Percentiles rank a stretch among this genome's conserved stretches.
phyloP scores from a whole-genome alignment of 2,888 invertebrate species.

The Eucriotettix oculatus region DNA sequence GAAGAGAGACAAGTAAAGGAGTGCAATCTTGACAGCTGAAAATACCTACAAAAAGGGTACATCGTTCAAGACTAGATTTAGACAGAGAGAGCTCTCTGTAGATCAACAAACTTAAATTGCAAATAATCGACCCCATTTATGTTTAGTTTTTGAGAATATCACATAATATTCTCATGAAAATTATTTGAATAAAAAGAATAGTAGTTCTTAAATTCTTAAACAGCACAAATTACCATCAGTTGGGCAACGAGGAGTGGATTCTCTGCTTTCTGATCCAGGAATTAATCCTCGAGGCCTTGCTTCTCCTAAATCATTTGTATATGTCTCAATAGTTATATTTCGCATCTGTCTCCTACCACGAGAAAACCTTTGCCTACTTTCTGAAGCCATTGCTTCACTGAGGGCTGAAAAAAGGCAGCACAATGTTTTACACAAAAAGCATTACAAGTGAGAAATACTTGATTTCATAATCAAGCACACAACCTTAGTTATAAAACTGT shows the following conservation, averaged over 20 bases:
- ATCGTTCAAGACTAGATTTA: neutral
- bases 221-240: neutral
- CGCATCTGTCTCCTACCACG: slow-evolving; percentile 50
- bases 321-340: slow-evolving; percentile 65
- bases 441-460: too few species aligned
- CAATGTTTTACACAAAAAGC: too few species aligned
- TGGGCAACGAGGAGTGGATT: neutral
- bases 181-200: too few species aligned
- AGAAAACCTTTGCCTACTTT: slow-evolving; percentile 27
- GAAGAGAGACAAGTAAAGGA: too few species aligned
- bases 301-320: slow-evolving; percentile 39
- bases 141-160: neutral
- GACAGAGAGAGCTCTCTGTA: neutral
- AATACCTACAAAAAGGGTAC: neutral
- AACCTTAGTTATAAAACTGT: too few species aligned
- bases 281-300: slow-evolving; percentile 16
- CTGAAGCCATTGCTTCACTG: slow-evolving; percentile 23
- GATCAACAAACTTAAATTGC: neutral
- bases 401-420: neutral
- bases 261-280: slow-evolving; percentile 4
- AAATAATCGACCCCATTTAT: too few species aligned
- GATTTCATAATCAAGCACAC: too few species aligned
- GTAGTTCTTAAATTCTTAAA: neutral
- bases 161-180: too few species aligned
- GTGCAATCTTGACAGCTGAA: too few species aligned